These are phyloP conservation scores for Hesperia comma DNA, from an alignment of 2,888 invertebrate species.

Conservation along the genomic window DNA sequence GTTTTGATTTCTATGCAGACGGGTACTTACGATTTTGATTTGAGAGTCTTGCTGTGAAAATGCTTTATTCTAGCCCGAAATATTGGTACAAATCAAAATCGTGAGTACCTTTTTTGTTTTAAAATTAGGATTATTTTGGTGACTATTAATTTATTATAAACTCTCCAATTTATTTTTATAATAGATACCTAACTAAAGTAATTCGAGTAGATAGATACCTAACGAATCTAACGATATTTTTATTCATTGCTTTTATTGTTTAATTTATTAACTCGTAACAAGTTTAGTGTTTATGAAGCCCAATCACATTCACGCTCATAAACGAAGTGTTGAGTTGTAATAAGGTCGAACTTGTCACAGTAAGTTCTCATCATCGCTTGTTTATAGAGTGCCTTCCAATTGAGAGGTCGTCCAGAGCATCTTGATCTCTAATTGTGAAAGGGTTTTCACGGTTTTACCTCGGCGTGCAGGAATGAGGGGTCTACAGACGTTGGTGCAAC, in stretches of 20 bases:
- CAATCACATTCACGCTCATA: conserved; percentile 31
- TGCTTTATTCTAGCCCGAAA: too few relatives aligned
- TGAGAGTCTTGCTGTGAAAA: too few relatives aligned
- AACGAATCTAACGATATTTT: neutral
- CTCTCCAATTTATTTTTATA: too few relatives aligned
- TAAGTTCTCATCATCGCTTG: conserved; percentile 66
- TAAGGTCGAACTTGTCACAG: conserved; percentile 65
- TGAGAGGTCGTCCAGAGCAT: conserved; percentile 60
- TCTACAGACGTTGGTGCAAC: conserved; percentile 57
- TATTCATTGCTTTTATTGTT: conserved; percentile 9
- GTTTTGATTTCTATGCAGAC: too few relatives aligned
- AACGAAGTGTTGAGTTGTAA: conserved; percentile 24
- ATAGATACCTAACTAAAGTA: too few relatives aligned
- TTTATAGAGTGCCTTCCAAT: conserved; percentile 73
- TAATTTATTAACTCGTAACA: conserved; percentile 16
- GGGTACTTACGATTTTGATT: too few relatives aligned
- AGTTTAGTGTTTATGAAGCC: conserved; percentile 19
- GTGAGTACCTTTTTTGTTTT: too few relatives aligned
- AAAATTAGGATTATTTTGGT: too few relatives aligned
- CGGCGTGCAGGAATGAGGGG: conserved; percentile 42
- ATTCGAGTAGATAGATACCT: neutral
- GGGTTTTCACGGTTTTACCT: conserved; percentile 4
- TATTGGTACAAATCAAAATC: too few relatives aligned
- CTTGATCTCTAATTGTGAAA: conserved; percentile 50
- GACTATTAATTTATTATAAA: too few relatives aligned